phyloP scores from a whole-genome alignment of 2,888 invertebrate species.

The Pseudolycoriella hygida region DNA sequence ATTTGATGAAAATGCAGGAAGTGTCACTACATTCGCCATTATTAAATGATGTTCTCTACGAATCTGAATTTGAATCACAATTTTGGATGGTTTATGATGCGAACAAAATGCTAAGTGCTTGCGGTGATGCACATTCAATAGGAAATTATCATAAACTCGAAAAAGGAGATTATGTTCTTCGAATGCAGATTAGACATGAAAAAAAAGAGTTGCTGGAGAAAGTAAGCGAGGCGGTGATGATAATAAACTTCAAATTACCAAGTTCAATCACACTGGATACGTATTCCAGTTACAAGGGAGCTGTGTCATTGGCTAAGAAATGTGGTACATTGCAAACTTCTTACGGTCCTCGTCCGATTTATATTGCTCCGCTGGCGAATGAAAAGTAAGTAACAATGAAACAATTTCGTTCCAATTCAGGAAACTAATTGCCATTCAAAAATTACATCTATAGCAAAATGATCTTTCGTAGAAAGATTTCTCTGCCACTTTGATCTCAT shows the following conservation, averaged over 20 bases:
- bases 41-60: conserved; percentile 78
- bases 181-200: conserved; percentile 81
- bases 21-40: conserved; percentile 60
- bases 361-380: conserved; percentile 54
- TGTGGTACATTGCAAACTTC: conserved; percentile 40
- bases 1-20: conserved; percentile 65
- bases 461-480: too few species aligned
- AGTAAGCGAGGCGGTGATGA: conserved; percentile 58
- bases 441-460: too few species aligned
- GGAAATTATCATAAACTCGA: conserved; percentile 67
- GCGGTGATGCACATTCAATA: conserved; percentile 79
- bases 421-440: background rate
- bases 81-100: conserved; percentile 90
- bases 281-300: conserved; percentile 35
- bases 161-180: conserved; percentile 84
- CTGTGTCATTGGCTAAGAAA: conserved; percentile 52
- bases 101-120: conserved; percentile 70
- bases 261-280: conserved; percentile 56
- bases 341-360: conserved; percentile 51
- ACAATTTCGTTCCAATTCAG: background rate
- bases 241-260: conserved; percentile 59
- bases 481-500: too few species aligned
- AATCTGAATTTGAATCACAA: conserved; percentile 90
- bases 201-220: conserved; percentile 69
- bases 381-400: conserved; percentile 65